Evolutionary conservation across 1,140 invertebrate species (phyloP).

Genomic region (Thaumatotibia leucotreta): DNA sequence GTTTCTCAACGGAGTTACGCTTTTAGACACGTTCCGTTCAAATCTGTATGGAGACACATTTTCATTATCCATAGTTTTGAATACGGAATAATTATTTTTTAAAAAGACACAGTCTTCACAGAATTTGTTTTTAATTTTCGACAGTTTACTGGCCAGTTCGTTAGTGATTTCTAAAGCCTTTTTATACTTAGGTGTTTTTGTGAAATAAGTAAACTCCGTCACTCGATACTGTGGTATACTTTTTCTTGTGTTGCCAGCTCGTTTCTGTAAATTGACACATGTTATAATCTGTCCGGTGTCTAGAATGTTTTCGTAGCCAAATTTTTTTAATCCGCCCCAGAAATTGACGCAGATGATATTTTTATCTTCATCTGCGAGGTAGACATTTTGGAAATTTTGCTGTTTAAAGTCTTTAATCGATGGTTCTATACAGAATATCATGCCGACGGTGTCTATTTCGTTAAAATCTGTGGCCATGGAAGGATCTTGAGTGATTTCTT

Average conservation of each 20-base stretch:
- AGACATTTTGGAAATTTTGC: constrained; percentile 67
- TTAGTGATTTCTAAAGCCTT: constrained; percentile 32
- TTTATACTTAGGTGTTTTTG: constrained; percentile 54
- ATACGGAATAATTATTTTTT: constrained; percentile 41
- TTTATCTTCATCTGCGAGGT: constrained; percentile 66
- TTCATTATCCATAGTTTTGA: constrained; percentile 30
- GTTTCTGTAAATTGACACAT: constrained; percentile 79
- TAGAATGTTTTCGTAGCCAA: constrained; percentile 79
- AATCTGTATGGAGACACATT: constrained; percentile 54
- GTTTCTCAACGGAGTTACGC: constrained; percentile 37
- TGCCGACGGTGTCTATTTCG: constrained; percentile 59
- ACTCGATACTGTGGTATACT: constrained; percentile 54
- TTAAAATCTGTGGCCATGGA: constrained; percentile 45
- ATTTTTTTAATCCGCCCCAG: constrained; percentile 78
- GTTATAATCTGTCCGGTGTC: constrained; percentile 77
- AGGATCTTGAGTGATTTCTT: constrained; percentile 42
- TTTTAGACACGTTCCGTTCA: constrained; percentile 42
- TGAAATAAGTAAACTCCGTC: constrained; percentile 60
- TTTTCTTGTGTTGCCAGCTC: constrained; percentile 55
- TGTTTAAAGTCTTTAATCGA: constrained; percentile 37
- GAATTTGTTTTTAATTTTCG: constrained; percentile 40
- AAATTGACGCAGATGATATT: constrained; percentile 80
- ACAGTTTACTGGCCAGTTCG: constrained; percentile 36
- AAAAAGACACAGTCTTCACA: constrained; percentile 42
- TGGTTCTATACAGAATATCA: constrained; percentile 57